Conservation (phyloP, 2,797 vertebrate species). For the Propithecus perrieri region DNA sequence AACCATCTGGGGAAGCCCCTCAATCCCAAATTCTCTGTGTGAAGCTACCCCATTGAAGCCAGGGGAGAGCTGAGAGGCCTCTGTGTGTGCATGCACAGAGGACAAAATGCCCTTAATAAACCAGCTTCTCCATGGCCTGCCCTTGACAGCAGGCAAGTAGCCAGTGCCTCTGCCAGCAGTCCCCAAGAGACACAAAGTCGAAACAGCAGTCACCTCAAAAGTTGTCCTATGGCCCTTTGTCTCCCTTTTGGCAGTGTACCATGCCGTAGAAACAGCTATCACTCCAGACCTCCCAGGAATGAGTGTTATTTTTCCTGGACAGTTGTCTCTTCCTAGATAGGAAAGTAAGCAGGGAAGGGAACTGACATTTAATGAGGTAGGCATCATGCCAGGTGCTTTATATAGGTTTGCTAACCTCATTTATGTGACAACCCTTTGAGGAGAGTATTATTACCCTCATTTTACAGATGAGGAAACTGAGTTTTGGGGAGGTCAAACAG, state of each 20-base stretch:
- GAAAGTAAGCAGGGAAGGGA: neutral
- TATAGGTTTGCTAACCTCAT: constrained; percentile 20
- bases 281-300: neutral
- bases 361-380: neutral
- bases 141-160: neutral
- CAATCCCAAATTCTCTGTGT: neutral
- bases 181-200: neutral
- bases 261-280: neutral
- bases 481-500: neutral
- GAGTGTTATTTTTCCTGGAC: neutral
- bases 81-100: neutral
- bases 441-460: constrained; percentile 3
- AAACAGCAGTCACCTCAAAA: neutral
- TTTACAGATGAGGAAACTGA: neutral
- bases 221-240: neutral
- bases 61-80: neutral
- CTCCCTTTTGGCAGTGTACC: neutral
- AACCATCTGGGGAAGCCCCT: neutral
- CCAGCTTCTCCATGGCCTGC: neutral
- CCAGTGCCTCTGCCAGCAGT: neutral
- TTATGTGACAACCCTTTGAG: neutral
- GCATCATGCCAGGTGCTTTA: neutral
- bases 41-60: neutral
- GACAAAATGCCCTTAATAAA: neutral
- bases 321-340: neutral